phyloP scores from a whole-genome alignment of 2,113 vertebrate genomes.

The Macaca mulatta region DNA sequence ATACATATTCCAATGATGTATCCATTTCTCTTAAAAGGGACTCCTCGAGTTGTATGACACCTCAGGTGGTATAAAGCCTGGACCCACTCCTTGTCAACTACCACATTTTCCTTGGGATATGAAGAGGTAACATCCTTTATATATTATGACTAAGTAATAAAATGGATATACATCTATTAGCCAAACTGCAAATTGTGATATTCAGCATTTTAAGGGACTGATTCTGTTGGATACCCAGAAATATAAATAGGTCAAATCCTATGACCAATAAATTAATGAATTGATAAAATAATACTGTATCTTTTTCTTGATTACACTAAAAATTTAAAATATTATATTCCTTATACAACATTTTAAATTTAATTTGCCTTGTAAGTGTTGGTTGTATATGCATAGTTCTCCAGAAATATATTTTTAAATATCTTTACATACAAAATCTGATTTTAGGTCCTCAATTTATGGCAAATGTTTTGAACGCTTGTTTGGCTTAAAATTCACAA shows the following conservation, averaged over 20 bases:
- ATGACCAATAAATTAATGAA: neutral
- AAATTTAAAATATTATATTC: neutral
- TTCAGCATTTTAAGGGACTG: neutral
- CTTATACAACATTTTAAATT: neutral
- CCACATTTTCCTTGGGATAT: neutral
- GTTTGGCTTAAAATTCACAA: conserved; percentile 18
- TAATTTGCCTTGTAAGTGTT: neutral
- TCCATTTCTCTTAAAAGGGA: neutral
- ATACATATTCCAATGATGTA: neutral
- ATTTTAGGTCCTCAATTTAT: neutral
- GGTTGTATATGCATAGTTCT: neutral
- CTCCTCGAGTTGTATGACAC: neutral
- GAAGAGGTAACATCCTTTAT: neutral
- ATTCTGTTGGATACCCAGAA: neutral
- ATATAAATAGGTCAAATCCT: neutral
- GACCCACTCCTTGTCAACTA: neutral
- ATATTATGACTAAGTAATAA: neutral
- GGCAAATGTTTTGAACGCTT: neutral
- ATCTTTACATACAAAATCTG: neutral
- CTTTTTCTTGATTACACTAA: neutral
- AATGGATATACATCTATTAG: neutral
- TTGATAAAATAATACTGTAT: neutral
- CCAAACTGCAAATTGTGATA: neutral
- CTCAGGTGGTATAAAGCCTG: neutral
- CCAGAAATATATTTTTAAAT: neutral